A percentile compares a stretch with the other conserved stretches of the same genome.
Evolutionary conservation across 2,113 vertebrate genomes (phyloP).

Genomic region (Apaloderma vittatum): DNA sequence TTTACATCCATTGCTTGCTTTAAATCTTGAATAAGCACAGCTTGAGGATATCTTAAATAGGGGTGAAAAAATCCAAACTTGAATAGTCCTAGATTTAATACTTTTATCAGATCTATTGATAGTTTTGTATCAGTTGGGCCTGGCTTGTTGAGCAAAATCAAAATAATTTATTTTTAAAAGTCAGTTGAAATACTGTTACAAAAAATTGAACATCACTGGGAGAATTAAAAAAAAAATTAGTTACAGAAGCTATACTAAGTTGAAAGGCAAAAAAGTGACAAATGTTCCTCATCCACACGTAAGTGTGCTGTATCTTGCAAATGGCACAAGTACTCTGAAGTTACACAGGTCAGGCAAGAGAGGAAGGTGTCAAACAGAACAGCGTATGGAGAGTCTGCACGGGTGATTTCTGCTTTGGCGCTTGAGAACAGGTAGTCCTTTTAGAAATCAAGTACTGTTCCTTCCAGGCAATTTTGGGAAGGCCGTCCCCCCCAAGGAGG

Average conservation of each 20-base stretch:
- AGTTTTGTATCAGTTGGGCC: background rate
- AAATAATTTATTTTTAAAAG: background rate
- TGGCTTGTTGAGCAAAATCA: background rate
- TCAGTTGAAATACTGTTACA: background rate
- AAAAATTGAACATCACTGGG: background rate
- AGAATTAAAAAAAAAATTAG: background rate
- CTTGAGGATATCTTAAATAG: background rate
- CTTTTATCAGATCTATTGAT: background rate
- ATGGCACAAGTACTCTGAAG: background rate
- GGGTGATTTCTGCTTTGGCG: background rate
- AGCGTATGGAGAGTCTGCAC: accelerated
- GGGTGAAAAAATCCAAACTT: background rate
- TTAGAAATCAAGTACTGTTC: background rate
- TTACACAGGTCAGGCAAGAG: background rate
- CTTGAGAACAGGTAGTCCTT: background rate
- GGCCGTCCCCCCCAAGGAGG: accelerated
- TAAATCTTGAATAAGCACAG: background rate
- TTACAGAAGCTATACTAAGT: background rate
- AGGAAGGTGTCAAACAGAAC: background rate
- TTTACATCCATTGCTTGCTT: background rate
- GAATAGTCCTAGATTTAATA: background rate
- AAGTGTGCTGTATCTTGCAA: background rate
- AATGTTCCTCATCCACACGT: background rate
- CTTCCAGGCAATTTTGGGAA: accelerated
- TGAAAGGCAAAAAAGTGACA: background rate